Evolutionary conservation across 2,797 vertebrate species (phyloP).

Genomic region (Atherinosoma microstoma): DNA sequence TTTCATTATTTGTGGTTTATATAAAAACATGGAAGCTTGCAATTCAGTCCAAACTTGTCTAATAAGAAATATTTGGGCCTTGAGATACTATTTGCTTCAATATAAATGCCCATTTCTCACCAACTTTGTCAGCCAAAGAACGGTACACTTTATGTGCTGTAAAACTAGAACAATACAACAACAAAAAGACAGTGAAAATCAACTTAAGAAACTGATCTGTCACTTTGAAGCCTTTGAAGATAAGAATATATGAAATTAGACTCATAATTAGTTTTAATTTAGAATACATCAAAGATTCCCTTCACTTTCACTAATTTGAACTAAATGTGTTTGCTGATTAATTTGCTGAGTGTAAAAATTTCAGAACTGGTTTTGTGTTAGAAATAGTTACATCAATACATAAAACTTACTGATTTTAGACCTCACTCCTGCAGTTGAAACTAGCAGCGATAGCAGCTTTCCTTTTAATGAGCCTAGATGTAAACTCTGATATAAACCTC

Average conservation of each 20-base stretch:
- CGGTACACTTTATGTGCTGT: not conserved
- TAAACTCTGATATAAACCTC: constrained; percentile 56
- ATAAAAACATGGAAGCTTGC: not conserved
- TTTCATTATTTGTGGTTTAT: not conserved
- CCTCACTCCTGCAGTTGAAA: constrained; percentile 15
- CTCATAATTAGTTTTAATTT: not conserved
- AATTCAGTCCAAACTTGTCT: not conserved
- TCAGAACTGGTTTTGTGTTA: not conserved
- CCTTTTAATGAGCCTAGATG: constrained; percentile 36
- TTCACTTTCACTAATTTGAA: not conserved
- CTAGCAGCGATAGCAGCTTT: constrained; percentile 40
- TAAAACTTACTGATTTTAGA: not conserved
- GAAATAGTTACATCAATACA: not conserved
- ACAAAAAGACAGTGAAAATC: not conserved
- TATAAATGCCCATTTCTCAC: not conserved
- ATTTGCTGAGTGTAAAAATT: not conserved
- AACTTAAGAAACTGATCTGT: not conserved
- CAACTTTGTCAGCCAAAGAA: not conserved
- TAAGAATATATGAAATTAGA: no score
- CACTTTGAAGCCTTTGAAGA: no score
- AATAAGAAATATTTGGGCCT: not conserved
- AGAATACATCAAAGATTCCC: not conserved
- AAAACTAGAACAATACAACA: not conserved
- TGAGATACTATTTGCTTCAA: not conserved
- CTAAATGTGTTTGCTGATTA: not conserved